Base-by-base conservation (phyloP, 1,140 invertebrate species). In the Lethrus apterus region DNA sequence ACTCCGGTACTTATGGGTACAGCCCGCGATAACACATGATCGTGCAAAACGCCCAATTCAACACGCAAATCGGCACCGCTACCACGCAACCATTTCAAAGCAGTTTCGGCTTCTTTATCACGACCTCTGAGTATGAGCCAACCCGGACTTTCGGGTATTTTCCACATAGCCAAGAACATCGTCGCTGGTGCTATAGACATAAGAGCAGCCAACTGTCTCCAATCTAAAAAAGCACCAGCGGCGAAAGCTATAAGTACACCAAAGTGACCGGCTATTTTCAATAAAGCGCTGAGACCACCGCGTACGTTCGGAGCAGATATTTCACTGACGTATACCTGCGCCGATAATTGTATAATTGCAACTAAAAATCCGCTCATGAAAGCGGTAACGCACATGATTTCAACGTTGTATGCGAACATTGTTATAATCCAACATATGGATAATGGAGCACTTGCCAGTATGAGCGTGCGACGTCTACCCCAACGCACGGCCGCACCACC, bases 251-350 rank as follows among this genome's bases (percentile, higher is more conserved):
- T 74, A 3, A 93, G 70, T 31, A 92, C 81, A 9, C 91, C 91
- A 20, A 89, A 74, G 58, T 89, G 86, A n/a, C 84, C 82, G 44
- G 83, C 77, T 26, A 92, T 79, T 69, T 93, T 93, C 30, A 88
- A 70, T 49, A 89, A 79, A 5, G 89, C 85, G 52, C 86, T 89
- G 14, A 93, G 71, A 50, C 85, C 82, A 1, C 90, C 91, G 55
- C 91, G 69, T 44, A 91, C 84, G 38, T 85, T 80, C 10, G 89
- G 84, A 23, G 88, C 80, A 9, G 89, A 84, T 55, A 91, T 91
- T 73, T 95, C 91, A 44, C 48, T 50, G 5, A 44, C 20, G 21
- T 44, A 50, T 69, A 83, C 82, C 74, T 87, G 84, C 23, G 84
- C 83, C 10, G 85, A 81, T 67, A 88, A 80, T 32, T 84, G 80